Conservation (phyloP, 2,797 vertebrate species). For the Pitangus sulphuratus region DNA sequence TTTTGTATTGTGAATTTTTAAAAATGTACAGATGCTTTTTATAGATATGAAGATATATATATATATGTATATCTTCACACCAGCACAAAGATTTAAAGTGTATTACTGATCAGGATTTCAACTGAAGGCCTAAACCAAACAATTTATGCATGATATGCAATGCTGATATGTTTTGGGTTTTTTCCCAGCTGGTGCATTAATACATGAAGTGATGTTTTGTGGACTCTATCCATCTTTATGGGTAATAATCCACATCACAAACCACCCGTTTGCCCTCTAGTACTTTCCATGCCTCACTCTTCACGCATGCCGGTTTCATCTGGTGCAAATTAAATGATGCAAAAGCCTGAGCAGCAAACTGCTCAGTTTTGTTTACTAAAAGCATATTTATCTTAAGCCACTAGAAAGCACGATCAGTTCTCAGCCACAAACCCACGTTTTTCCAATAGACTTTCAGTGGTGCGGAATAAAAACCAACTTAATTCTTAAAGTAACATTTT, state of each 20-base stretch:
- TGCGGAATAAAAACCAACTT: background rate
- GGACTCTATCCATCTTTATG: slow-evolving; percentile 37
- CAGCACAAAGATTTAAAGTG: background rate
- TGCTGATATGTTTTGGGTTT: background rate
- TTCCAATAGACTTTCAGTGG: background rate
- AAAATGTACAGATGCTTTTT: background rate
- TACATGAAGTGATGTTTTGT: slow-evolving; percentile 32
- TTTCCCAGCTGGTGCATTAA: background rate
- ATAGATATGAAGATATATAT: background rate
- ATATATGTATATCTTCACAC: background rate
- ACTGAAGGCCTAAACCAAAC: slow-evolving; percentile 4
- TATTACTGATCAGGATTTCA: background rate
- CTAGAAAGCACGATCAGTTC: background rate
- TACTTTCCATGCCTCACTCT: slow-evolving; percentile 8
- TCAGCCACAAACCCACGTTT: slow-evolving; percentile 23
- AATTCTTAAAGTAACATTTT: background rate
- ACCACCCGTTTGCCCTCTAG: slow-evolving; percentile 32
- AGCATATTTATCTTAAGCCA: slow-evolving; percentile 30
- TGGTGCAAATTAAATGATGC: slow-evolving; percentile 53
- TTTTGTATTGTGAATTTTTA: background rate
- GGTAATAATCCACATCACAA: slow-evolving; percentile 59
- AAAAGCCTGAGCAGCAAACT: slow-evolving; percentile 22
- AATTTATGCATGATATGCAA: background rate
- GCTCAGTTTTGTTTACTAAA: slow-evolving; percentile 31
- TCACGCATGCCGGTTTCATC: slow-evolving; percentile 35